phyloP scores from a whole-genome alignment of 64 coral and sea anemone genomes.

The Pocillopora verrucosa region DNA sequence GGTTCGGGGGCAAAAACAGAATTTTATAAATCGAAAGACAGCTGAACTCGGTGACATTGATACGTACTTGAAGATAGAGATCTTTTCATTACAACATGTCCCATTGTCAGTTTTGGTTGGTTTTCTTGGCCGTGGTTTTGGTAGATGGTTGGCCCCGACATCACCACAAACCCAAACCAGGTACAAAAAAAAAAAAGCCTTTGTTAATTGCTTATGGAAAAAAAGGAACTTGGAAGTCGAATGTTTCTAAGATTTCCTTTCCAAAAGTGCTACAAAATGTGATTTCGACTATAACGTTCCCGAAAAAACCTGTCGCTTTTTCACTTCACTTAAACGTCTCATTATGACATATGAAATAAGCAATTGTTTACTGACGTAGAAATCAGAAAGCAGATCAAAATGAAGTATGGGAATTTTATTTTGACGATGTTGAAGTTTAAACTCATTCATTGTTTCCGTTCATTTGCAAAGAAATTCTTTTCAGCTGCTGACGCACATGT shows the following conservation, averaged over 20 bases:
- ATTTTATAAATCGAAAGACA: not conserved
- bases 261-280: not conserved
- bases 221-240: not conserved
- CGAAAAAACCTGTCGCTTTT: too few relatives aligned
- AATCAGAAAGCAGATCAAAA: too few relatives aligned
- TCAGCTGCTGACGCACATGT: too few relatives aligned
- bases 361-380: too few relatives aligned
- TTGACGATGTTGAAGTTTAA: too few relatives aligned
- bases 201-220: not conserved
- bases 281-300: too few relatives aligned
- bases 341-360: too few relatives aligned
- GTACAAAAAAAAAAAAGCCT: not conserved
- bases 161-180: slow-evolving; percentile 20
- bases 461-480: too few relatives aligned
- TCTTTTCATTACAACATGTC: not conserved
- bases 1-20: not conserved
- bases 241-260: not conserved
- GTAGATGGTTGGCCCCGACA: slow-evolving; percentile 5
- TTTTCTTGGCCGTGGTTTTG: not conserved
- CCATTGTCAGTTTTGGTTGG: not conserved
- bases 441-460: too few relatives aligned
- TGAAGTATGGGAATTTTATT: too few relatives aligned
- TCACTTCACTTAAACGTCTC: too few relatives aligned
- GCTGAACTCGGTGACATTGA: not conserved
- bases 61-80: not conserved